Percentiles rank a stretch among this genome's conserved stretches.
phyloP scores from a whole-genome alignment of 2,888 invertebrate species.

The Thecocarcelia acutangulata region DNA sequence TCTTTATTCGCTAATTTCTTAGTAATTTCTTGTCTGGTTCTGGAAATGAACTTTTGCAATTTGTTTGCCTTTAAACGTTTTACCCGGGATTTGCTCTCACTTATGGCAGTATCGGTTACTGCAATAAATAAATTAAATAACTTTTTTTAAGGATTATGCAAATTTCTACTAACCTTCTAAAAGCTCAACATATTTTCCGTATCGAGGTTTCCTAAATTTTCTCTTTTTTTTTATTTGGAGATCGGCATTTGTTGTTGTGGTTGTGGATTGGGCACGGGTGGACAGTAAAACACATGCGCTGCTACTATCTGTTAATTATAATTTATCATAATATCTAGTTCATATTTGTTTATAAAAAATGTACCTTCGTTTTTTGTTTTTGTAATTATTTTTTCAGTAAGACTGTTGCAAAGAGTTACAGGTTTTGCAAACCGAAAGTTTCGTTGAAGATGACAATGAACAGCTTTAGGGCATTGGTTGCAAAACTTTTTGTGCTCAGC shows the following conservation, averaged over 20 bases:
- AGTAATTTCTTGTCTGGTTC: conserved; percentile 80
- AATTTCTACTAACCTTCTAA: conserved; percentile 84
- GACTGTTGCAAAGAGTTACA: background rate
- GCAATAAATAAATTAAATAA: conserved; percentile 14
- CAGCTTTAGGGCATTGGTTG: conserved; percentile 15
- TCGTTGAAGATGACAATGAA: conserved; percentile 57
- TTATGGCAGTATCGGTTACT: conserved; percentile 86
- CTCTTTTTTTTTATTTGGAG: conserved; percentile 70
- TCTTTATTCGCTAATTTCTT: conserved; percentile 73
- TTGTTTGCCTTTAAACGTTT: conserved; percentile 86
- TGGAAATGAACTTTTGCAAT: conserved; percentile 85
- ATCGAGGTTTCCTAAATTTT: conserved; percentile 73
- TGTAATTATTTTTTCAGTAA: background rate
- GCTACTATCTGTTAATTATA: background rate
- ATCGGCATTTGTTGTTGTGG: conserved; percentile 75
- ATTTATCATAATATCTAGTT: background rate
- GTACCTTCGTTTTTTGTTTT: conserved; percentile 24
- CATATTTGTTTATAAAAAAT: background rate
- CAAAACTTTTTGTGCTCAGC: conserved; percentile 34
- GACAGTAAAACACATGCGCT: background rate
- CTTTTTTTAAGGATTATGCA: too few species aligned
- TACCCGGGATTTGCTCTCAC: conserved; percentile 86
- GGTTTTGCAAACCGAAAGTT: background rate
- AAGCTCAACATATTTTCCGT: conserved; percentile 86
- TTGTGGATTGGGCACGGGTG: conserved; percentile 75